Evolutionary conservation across 1,140 invertebrate genomes (phyloP), one percentile per base, ranked within the genome.

Genomic region (Campodea augens): DNA sequence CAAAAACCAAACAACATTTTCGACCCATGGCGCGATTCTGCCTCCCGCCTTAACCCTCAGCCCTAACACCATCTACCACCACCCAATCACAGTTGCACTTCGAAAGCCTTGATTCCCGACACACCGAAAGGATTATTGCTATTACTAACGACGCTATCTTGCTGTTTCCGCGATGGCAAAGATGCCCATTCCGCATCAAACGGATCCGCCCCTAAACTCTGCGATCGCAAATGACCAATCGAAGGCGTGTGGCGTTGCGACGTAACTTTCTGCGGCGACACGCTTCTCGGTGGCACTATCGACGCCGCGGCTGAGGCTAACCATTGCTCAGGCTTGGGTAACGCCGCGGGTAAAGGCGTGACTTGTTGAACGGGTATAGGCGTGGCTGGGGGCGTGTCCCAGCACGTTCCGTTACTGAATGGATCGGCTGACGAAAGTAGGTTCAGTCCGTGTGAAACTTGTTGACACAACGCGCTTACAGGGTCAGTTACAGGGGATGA

Each of bases 111-210:
- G n/a, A n/a, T n/a, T n/a, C n/a, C n/a, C n/a, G n/a, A n/a, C n/a
- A n/a, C n/a, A n/a, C n/a, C n/a, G n/a, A n/a, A n/a, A n/a, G n/a
- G n/a, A n/a, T n/a, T n/a, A n/a, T n/a, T n/a, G n/a, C n/a, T n/a
- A n/a, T n/a, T n/a, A n/a, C n/a, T n/a, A n/a, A n/a, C n/a, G n/a
- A n/a, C n/a, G n/a, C n/a, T n/a, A n/a, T 61, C 49, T 45, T 55
- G 53, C 22, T 56, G 51, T 38, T 55, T 56, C 18, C 55, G 51
- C 24, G 58, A 57, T 25, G 61, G 59, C 37, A 67, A 58, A 20
- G 77, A 76, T 1, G 77, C 81, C 84, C 85, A 88, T 54, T 86
- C 84, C 4, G 81, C 81, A 59, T 88, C 81, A 56, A 88, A 88
- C 0, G 84, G 84, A 66, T 90, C 84, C 20, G 59, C 60, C 38